Evolutionary conservation across 1,140 invertebrate genomes (phyloP), one percentile per base, ranked within the genome.

Genomic region (Bicyclus anynana): DNA sequence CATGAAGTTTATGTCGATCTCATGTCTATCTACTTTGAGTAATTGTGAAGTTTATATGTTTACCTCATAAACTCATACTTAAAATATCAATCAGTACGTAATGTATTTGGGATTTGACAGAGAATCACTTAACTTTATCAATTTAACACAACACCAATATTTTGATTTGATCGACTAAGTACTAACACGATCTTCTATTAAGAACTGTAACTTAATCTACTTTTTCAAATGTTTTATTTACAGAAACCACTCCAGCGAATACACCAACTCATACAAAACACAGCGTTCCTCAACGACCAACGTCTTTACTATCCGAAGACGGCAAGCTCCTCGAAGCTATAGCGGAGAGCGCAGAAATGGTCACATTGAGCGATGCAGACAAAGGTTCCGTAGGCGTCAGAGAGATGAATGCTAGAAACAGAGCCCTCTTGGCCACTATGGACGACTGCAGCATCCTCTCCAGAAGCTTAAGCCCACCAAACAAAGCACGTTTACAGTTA

Each of bases 401-500:
- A 44, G 80, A 81, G 56, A 76, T 83, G 69, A 88, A 85, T 51
- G 80, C 77, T 0, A 80, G 81, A 49, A 89, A 90, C 47, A 72
- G 72, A 66, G 87, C 81, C 1, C 70, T 89, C 1, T 59, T 90
- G 20, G 89, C 89, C 1, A 88, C 89, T 4, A 86, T 89, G 78
- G 89, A 90, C 35, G 89, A 90, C 52, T 89, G 89, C 51, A 90
- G 86, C 52, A 84, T 90, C 14, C 69, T 89, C 10, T 90, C 89
- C 0, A 68, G 87, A 48, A 89, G 89, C 48, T 61, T 90, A 5
- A 89, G 89, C 46, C 89, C 89, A 16, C 85, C 85, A 0, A 84
- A 87, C 53, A 84, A 79, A 53, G 78, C 79, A 12, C 71, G 83
- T n/a, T 59, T 89, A 21, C 84, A 84, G 40, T 70, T 91, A 49